These are phyloP conservation scores for Chlorocebus sabaeus DNA, from an alignment of 2,113 vertebrate genomes.

Conservation along the genomic window DNA sequence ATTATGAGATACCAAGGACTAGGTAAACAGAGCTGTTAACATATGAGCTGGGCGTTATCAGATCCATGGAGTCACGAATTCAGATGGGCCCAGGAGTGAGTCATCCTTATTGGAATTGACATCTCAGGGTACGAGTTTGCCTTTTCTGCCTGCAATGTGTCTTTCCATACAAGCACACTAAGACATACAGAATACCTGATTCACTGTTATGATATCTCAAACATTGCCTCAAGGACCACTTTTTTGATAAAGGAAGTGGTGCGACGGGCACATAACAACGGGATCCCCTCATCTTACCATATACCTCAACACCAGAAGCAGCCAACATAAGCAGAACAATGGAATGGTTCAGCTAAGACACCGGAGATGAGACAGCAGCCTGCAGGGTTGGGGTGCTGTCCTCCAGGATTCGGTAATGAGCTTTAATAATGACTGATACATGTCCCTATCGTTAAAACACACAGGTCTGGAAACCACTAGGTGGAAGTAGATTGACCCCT, in stretches of 20 bases:
- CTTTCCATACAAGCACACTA: not conserved
- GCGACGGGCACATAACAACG: not conserved
- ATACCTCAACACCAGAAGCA: not conserved
- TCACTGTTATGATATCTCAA: not conserved
- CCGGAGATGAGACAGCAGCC: not conserved
- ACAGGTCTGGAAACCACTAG: not conserved
- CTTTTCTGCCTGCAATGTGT: not conserved
- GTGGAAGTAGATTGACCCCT: not conserved
- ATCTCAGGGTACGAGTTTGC: not conserved
- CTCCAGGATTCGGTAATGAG: not conserved
- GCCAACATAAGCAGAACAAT: not conserved
- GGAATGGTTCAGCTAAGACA: not conserved
- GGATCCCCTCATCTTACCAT: not conserved
- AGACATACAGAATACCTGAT: not conserved
- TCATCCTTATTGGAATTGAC: not conserved
- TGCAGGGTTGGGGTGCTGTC: not conserved
- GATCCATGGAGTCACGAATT: not conserved
- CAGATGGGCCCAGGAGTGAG: not conserved
- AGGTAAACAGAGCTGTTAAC: not conserved
- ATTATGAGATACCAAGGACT: not conserved
- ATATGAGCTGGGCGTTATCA: not conserved
- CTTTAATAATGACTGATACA: not conserved
- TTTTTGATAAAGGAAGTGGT: not conserved
- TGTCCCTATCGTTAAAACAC: not conserved
- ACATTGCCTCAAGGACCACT: not conserved